Percentiles rank a stretch among this genome's conserved stretches.
Evolutionary conservation across 1,140 invertebrate genomes (phyloP).

Genomic region (Kradibia gibbosae): DNA sequence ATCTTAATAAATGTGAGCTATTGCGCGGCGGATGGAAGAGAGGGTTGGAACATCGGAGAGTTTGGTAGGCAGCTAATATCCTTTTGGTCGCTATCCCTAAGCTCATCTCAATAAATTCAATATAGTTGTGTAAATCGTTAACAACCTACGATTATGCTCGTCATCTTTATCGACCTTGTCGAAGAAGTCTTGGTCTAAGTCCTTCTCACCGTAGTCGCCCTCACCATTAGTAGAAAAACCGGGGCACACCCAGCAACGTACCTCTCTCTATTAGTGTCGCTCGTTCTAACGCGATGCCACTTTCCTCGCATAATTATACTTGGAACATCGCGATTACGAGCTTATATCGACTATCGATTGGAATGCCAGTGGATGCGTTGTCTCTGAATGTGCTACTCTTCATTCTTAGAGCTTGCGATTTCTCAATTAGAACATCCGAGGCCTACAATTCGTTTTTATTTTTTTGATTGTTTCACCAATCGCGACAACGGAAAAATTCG

Average conservation of each 20-base stretch:
- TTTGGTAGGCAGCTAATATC: constrained; percentile 73
- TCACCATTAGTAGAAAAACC: not conserved
- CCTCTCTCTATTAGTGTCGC: not conserved
- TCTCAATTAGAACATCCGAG: no score
- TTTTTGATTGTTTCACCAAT: not conserved
- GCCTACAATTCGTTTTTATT: not conserved
- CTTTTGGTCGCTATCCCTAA: constrained; percentile 71
- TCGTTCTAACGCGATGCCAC: no score
- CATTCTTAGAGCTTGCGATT: no score
- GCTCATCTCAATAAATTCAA: constrained; percentile 75
- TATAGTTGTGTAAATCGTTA: constrained; percentile 73
- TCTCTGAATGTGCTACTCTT: not conserved
- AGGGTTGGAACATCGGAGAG: constrained; percentile 63
- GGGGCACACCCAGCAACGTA: not conserved
- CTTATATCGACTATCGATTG: constrained; percentile 45
- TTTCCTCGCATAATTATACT: constrained; percentile 41
- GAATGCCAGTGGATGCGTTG: not conserved
- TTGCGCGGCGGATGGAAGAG: constrained; percentile 38
- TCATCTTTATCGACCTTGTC: not conserved
- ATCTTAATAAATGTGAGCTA: constrained; percentile 72
- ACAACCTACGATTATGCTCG: constrained; percentile 45
- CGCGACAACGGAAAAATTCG: not conserved
- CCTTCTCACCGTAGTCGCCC: not conserved
- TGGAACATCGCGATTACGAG: constrained; percentile 24
- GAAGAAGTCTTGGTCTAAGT: no score